phyloP scores from a whole-genome alignment of 2,888 invertebrate genomes.

The Mechanitis messenoides region DNA sequence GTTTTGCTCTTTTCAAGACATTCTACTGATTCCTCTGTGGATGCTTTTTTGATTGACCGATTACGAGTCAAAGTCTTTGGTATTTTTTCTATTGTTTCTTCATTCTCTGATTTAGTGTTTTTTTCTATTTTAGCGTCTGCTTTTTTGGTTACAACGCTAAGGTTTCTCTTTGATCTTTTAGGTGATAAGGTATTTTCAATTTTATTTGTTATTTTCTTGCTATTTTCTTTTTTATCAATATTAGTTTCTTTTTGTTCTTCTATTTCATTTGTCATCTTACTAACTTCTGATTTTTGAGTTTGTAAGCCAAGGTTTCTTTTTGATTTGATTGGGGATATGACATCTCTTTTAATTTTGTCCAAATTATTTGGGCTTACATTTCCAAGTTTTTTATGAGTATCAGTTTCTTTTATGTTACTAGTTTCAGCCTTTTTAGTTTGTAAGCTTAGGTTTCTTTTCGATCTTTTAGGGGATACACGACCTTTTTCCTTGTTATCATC shows the following conservation, averaged over 20 bases:
- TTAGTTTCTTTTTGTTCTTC: not conserved
- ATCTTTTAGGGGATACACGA: conserved; percentile 54
- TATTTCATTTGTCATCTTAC: not conserved
- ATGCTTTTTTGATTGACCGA: conserved; percentile 8
- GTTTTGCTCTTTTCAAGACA: conserved; percentile 7
- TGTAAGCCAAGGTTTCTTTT: no score
- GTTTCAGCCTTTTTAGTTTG: conserved; percentile 11
- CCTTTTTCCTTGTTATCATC: conserved; percentile 33
- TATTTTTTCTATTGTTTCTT: conserved; percentile 9
- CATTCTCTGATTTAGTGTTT: not conserved
- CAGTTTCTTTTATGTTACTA: not conserved
- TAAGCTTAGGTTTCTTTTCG: conserved; percentile 35
- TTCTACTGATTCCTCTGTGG: conserved; percentile 4
- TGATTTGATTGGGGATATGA: no score
- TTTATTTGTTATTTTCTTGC: not conserved
- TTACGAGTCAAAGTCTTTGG: not conserved
- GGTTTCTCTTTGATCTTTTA: conserved; percentile 12
- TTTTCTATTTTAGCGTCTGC: not conserved
- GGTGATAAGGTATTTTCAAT: not conserved
- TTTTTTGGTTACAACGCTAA: conserved; percentile 2
- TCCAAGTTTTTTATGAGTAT: conserved; percentile 3
- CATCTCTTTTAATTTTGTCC: not conserved
- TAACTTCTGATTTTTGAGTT: not conserved
- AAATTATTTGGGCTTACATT: not conserved
- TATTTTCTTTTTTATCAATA: conserved; percentile 3